Percentiles rank a stretch among this genome's conserved stretches.
Evolutionary conservation across 2,888 invertebrate genomes (phyloP).

Genomic region (Chymomyza amoena): DNA sequence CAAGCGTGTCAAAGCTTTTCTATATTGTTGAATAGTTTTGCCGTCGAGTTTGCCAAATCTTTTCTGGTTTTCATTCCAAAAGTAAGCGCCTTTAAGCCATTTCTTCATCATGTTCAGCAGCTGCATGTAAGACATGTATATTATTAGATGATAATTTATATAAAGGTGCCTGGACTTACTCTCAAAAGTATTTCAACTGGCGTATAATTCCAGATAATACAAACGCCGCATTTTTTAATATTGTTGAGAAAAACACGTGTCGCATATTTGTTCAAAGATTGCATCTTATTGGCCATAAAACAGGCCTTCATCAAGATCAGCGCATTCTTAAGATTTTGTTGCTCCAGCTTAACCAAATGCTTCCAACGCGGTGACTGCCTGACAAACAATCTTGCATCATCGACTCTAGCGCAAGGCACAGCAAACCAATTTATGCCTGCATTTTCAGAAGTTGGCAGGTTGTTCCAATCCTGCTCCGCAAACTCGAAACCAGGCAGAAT

Average conservation of each 20-base stretch:
- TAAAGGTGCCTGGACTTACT: background rate
- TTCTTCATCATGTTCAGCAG: background rate
- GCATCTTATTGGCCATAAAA: background rate
- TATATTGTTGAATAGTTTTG: background rate
- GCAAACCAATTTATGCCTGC: background rate
- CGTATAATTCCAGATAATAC: background rate
- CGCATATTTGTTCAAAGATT: background rate
- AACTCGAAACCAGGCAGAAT: background rate
- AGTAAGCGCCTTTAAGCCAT: background rate
- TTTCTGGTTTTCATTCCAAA: background rate
- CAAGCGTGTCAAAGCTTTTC: background rate
- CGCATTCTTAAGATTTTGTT: background rate
- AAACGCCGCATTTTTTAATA: background rate
- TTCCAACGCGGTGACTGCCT: background rate
- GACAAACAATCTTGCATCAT: background rate
- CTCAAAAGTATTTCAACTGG: background rate
- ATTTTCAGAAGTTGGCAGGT: too few relatives aligned
- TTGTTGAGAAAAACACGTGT: background rate
- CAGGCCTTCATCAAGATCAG: background rate
- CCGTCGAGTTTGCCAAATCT: background rate
- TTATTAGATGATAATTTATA: too few relatives aligned
- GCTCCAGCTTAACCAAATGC: background rate
- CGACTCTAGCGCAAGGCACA: background rate
- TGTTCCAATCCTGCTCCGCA: background rate
- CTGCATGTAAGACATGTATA: too few relatives aligned